These are phyloP conservation scores for Altica lythri DNA, from an alignment of 2,888 invertebrate genomes.

Conservation along the genomic window DNA sequence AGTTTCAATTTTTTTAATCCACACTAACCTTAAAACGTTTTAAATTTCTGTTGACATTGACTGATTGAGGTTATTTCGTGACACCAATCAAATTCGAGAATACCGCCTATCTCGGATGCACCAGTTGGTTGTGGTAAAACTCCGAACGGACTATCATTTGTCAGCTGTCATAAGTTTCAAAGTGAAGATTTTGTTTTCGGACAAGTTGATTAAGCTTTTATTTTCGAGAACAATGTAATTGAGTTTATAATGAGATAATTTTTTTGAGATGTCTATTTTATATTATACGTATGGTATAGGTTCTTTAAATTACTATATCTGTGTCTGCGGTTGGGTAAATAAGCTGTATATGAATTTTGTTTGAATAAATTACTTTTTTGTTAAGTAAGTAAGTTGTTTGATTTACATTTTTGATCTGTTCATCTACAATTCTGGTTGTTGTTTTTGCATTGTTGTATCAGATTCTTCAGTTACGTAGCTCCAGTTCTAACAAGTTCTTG, in stretches of 20 bases:
- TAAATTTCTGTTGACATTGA: slow-evolving; percentile 42
- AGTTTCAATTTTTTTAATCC: no score
- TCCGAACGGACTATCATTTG: slow-evolving; percentile 28
- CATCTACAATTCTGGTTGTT: no score
- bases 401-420: no score
- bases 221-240: slow-evolving; percentile 28
- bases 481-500: no score
- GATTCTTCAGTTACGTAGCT: no score
- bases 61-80: slow-evolving; percentile 45
- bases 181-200: slow-evolving; percentile 27
- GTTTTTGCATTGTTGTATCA: no score
- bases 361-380: no score
- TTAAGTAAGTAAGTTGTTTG: no score
- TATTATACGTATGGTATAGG: no score
- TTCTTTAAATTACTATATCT: slow-evolving; percentile 6
- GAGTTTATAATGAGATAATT: slow-evolving; percentile 29
- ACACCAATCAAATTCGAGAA: slow-evolving; percentile 48
- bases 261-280: slow-evolving; percentile 22
- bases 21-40: slow-evolving; percentile 5
- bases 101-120: no score
- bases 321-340: slow-evolving; percentile 1
- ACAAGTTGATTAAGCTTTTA: slow-evolving; percentile 26
- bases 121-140: slow-evolving; percentile 27
- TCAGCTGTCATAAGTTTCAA: slow-evolving; percentile 32
- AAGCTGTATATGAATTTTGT: no score